Evolutionary conservation across 1,140 invertebrate species (phyloP), one percentile per base, ranked within the genome.

Genomic region (Papilio polyxenes): DNA sequence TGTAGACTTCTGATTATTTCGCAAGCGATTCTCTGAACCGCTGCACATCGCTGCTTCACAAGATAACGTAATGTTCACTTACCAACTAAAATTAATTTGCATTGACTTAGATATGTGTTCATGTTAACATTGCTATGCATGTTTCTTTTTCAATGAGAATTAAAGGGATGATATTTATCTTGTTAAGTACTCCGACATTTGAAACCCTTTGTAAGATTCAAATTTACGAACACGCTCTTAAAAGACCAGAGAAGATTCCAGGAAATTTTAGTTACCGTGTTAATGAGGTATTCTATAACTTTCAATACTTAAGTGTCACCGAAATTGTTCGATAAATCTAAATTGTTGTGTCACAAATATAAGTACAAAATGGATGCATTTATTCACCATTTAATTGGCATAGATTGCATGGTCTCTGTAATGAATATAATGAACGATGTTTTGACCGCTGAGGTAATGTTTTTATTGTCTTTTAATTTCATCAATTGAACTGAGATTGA

Each of bases 11-110:
- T 62, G 59, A 62, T 17, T 20, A 83, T 83, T 83, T 83, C 82
- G 79, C 82, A 83, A 83, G 56, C 82, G 75, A 83, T 81, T 83
- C 80, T 48, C n/a, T 59, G 78, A 48, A 80, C 59, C 77, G 77
- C 78, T 77, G 49, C 75, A 77, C 75, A 80, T 80, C 59, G 59
- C 10, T 80, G 78, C 78, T 11, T n/a, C 49, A 44, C 75, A 10
- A 77, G 75, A 77, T 77, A 53, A 53, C 51, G 17, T 77, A 77
- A 77, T 75, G 10, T 75, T 75, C n/a, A 75, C 75, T 51, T 76
- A 53, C 75, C n/a, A 11, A 76, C 9, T 56, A 10, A n/a, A 37
- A 72, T 31, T 40, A 72, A 72, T 13, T 31, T n/a, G 17, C 3
- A 75, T 48, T 49, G 44, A 48, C 72, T 48, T 72, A 9, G 10